Base-by-base conservation (phyloP, 2,888 invertebrate genomes). In the Hybos culiciformis region DNA sequence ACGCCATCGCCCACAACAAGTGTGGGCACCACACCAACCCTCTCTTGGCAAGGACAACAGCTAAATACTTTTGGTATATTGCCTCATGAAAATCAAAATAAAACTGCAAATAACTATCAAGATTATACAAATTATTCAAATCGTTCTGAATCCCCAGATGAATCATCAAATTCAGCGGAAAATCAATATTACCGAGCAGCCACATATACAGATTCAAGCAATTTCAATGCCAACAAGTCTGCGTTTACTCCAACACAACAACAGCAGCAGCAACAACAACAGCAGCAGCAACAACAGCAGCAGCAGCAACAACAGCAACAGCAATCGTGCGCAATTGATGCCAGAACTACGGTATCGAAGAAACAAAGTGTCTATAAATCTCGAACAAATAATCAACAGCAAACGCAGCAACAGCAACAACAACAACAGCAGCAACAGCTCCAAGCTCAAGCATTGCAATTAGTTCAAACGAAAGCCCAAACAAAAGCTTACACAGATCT, bases 401-500 rank as follows among this genome's bases (percentile, higher is more conserved):
- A 36, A 17, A 17, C 32, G 6, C 32, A 32, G 21, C 36, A 36
- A 20, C 36, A 36, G 14, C 18, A 18, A 6, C 36, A 36, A 20
- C 36, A 36, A 36, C 19, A 19, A 6, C 36, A 36, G n/a, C 36
- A 36, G 14, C 36, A 36, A 20, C 36, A 36, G 21, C 19, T 36
- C n/a, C 36, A 36, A 21, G 19, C 19, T n/a, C 36, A 36, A n/a
- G 36, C 36, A 20, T 36, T 36, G 14, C 36, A 36, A 36, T 36
- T 36, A 36, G 36, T 81, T 52, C 82, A 82, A 64, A 78, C 81
- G 47, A 83, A 84, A 67, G 79, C 80, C 51, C 81, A 83, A 68
- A 74, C 79, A 53, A 84, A 84, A 70, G 76, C 80, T 54, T 83
- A 83, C 63, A 79, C 82, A 43, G 83, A 83, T 56, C 55, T 81